Evolutionary conservation across 2,797 vertebrate genomes (phyloP), one percentile per base, ranked within the genome.

Genomic region (Aplochiton taeniatus): DNA sequence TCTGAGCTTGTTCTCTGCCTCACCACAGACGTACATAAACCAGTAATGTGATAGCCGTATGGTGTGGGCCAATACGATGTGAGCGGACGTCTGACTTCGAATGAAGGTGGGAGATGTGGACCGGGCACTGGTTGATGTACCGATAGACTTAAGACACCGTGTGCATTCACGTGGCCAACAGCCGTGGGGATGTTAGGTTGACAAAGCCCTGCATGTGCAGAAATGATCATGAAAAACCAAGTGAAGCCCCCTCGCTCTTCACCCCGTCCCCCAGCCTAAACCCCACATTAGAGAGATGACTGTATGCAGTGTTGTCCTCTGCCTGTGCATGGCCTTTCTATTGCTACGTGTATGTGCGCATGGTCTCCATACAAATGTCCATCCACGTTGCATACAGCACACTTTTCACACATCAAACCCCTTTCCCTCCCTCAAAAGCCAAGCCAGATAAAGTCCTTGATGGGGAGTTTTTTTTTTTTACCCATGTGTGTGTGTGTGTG

Each of bases 311-410:
- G 73, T 20, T 77, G 80, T 88, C 81, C 16, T 19, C 50, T 19
- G 62, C 50, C 42, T 13, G 64, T 91, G 94, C 94, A 95, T 91
- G 92, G 74, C 84, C 72, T 73, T 8, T 67, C 51, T 76, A 70
- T 74, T 44, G 70, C 31, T 18, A 50, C 17, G 80, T 80, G 79
- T 89, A 69, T 48, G 50, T 42, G 48, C 77, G 88, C 90, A 90
- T 91, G 92, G 85, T 79, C 65, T 43, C 73, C 85, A 84, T 75
- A 65, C 82, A 77, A 77, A 88, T 90, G 87, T 63, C 45, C 73
- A 58, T 77, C 88, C 74, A 80, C 83, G 10, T 69, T 76, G 85
- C 85, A 89, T 83, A 75, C 90, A 91, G 31, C 88, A 78, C 80
- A 76, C 79, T 85, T 89, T 86, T 83, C 79, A 64, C 76, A 66